phyloP scores from a whole-genome alignment of 2,888 invertebrate species.

The Parnassius smintheus region DNA sequence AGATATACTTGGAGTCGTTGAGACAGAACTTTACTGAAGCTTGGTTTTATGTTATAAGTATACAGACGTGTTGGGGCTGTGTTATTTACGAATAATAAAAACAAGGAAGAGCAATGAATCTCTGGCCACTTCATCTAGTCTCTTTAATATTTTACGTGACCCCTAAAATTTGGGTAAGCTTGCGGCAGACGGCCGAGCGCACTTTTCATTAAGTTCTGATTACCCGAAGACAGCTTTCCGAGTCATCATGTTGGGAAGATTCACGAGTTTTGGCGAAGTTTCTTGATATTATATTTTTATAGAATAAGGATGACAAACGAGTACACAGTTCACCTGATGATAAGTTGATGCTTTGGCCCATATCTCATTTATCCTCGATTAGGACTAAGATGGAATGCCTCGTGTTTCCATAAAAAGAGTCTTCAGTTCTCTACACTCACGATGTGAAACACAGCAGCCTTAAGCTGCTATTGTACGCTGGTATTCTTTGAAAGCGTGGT shows the following conservation, averaged over 20 bases:
- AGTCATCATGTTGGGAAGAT: constrained; percentile 63
- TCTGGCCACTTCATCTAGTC: constrained; percentile 78
- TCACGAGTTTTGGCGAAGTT: constrained; percentile 71
- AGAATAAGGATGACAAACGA: too few species aligned
- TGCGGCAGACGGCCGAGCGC: constrained; percentile 61
- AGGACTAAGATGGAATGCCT: too few species aligned
- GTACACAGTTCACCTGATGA: too few species aligned
- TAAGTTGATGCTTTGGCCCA: too few species aligned
- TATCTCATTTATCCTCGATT: too few species aligned
- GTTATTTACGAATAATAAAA: constrained; percentile 80
- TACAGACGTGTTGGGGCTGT: constrained; percentile 63
- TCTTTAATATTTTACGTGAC: constrained; percentile 81
- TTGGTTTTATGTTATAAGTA: constrained; percentile 75
- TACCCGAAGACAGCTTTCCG: constrained; percentile 64
- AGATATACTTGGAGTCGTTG: constrained; percentile 52
- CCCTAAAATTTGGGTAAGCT: constrained; percentile 71
- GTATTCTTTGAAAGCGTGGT: too few species aligned
- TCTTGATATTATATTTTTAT: constrained; percentile 78
- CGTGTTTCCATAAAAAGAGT: too few species aligned
- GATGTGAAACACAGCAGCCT: too few species aligned
- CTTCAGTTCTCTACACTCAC: too few species aligned
- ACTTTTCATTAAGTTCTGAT: constrained; percentile 80
- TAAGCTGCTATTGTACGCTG: too few species aligned
- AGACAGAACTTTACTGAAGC: constrained; percentile 65
- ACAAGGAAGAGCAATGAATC: constrained; percentile 78